Evolutionary conservation across 2,113 vertebrate genomes (phyloP).

Genomic region (Colaptes auratus): DNA sequence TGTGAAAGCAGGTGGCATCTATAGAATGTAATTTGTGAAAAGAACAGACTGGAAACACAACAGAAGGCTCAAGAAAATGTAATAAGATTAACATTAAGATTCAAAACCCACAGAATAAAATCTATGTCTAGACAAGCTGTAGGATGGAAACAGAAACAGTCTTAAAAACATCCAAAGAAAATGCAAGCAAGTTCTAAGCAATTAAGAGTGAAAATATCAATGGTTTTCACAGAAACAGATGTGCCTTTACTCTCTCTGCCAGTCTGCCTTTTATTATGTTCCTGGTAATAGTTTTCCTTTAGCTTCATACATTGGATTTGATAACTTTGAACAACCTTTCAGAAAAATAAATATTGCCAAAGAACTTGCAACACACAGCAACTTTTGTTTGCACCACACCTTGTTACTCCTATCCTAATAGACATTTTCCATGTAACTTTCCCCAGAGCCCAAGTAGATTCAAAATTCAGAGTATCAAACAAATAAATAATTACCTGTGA

Average conservation of each 20-base stretch:
- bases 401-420: background rate
- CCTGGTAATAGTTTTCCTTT: background rate
- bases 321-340: background rate
- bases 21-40: background rate
- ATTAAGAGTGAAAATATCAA: slow-evolving; percentile 12
- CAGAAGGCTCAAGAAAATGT: background rate
- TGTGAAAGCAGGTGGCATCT: background rate
- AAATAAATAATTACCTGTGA: background rate
- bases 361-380: background rate
- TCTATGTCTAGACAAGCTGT: background rate
- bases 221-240: background rate
- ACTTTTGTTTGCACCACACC: background rate
- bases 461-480: background rate
- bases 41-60: background rate
- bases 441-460: background rate
- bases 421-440: background rate
- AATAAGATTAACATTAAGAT: background rate
- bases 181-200: background rate
- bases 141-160: background rate
- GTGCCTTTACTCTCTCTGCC: background rate
- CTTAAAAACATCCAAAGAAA: background rate
- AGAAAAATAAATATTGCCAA: background rate
- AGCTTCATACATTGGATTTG: background rate
- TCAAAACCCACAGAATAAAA: background rate
- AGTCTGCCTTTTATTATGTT: background rate